Conservation (phyloP, 2,113 vertebrate species). For the Tauraco erythrolophus region DNA sequence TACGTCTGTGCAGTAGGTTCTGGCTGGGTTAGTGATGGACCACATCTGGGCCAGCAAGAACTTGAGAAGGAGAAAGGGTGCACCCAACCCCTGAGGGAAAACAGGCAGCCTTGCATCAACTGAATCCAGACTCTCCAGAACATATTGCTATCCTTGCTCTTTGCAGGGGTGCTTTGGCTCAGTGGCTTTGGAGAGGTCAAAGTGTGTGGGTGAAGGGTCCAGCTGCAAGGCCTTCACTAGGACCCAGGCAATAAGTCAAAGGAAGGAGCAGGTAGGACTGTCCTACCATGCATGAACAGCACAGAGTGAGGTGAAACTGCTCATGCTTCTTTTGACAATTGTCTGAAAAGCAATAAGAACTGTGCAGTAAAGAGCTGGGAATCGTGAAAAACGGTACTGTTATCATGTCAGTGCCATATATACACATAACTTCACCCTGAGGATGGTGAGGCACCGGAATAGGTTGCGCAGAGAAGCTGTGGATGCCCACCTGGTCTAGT, state of each 20-base stretch:
- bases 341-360: background rate
- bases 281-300: background rate
- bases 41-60: background rate
- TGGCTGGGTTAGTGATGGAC: background rate
- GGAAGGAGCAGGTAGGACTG: background rate
- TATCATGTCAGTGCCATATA: background rate
- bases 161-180: background rate
- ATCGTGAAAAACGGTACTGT: background rate
- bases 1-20: background rate
- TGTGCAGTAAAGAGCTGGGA: background rate
- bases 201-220: background rate
- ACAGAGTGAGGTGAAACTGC: background rate
- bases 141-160: background rate
- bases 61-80: fast-evolving
- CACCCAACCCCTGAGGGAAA: background rate
- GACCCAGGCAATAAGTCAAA: background rate
- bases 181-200: background rate
- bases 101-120: background rate
- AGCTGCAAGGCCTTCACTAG: background rate
- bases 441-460: no score
- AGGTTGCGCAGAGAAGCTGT: no score
- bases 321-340: background rate
- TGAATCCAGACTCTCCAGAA: background rate
- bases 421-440: no score
- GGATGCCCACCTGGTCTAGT: no score